Evolutionary conservation across 2,113 vertebrate genomes (phyloP).

Genomic region (Alexandromys fortis): DNA sequence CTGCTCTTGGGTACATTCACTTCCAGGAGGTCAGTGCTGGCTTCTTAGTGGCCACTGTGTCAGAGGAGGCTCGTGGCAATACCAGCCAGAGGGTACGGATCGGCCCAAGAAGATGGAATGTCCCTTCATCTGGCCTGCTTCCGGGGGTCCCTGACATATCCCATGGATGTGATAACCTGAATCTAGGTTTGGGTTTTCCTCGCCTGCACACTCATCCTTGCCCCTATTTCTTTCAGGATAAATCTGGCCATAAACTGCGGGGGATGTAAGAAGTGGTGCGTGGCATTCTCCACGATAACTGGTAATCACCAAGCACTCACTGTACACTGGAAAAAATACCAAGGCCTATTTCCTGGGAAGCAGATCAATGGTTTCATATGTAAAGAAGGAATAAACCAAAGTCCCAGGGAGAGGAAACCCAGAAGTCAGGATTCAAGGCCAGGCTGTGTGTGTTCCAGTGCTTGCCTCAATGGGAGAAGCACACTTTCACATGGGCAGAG

Average conservation of each 20-base stretch:
- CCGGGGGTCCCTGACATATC: not conserved
- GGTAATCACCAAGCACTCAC: not conserved
- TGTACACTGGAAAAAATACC: not conserved
- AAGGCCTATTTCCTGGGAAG: not conserved
- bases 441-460: not conserved
- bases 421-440: not conserved
- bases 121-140: not conserved
- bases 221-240: not conserved
- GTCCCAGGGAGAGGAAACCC: accelerated
- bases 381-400: not conserved
- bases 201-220: not conserved
- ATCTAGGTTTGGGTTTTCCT: not conserved
- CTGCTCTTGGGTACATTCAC: accelerated
- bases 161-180: not conserved
- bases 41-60: not conserved
- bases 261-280: no score
- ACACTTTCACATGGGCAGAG: accelerated
- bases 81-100: not conserved
- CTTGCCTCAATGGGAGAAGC: not conserved
- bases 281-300: not conserved
- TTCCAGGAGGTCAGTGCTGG: not conserved
- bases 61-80: not conserved
- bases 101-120: not conserved
- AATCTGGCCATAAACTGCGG: not conserved
- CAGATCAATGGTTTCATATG: not conserved